Evolutionary conservation across 1,140 invertebrate genomes (phyloP), one percentile per base, ranked within the genome.

Genomic region (Leucophenga varia): DNA sequence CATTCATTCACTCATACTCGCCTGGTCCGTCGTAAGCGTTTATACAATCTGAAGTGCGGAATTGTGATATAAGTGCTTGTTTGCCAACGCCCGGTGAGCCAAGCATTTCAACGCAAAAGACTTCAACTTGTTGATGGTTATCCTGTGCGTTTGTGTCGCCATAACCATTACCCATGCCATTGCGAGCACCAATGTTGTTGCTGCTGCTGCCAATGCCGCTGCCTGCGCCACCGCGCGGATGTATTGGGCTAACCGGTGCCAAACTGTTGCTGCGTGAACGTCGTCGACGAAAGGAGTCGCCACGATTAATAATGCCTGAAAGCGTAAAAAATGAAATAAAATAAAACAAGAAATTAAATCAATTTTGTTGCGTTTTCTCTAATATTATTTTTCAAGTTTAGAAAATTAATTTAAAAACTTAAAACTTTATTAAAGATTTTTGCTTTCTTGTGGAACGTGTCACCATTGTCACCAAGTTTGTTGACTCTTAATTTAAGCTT

Each of bases 11-110:
- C n/a, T n/a, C n/a, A n/a, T 19, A 21, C 78, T 80, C 47, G 88
- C 87, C 85, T 78, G 82, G 83, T 57, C 86, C 86, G 56, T 95
- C 92, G 64, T 94, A 93, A 14, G 91, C 90, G 68, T 94, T 95
- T 64, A 95, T 94, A 65, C 91, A 93, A 64, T 97, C 93, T 40
- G 91, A 95, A 28, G 93, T 95, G 81, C 93, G 90, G 69, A 96
- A 96, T 78, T 97, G 93, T 52, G 88, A 88, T 56, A 92, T 85
- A 2, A 97, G 81, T 12, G 92, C 86, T 1, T 93, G 90, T 77
- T 95, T 96, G 14, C 93, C 93, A 6, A 95, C 93, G 1, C 91
- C 93, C 5, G 84, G 81, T 0, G 88, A 84, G 0, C 93, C 93
- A 4, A 95, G 74, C 77, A 96, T 86, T 7, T 89, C 86, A 0